These are phyloP conservation scores for Oryzias sinensis DNA, from an alignment of 2,797 vertebrate species.

Conservation along the genomic window DNA sequence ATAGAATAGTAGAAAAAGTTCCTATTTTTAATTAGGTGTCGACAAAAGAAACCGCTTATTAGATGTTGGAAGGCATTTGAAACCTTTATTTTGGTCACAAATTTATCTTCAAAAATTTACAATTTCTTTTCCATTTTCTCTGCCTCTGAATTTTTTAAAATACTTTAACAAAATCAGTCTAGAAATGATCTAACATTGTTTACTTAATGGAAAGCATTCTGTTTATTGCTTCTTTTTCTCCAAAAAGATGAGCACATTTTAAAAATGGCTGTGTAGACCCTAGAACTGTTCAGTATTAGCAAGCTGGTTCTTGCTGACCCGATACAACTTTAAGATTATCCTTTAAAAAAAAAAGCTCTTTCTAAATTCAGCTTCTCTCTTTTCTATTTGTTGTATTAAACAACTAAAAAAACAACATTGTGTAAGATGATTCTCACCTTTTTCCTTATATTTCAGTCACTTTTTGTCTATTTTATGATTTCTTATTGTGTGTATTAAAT, in stretches of 20 bases:
- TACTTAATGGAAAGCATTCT: too few species aligned
- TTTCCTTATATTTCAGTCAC: slow-evolving; percentile 84
- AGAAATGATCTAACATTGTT: too few species aligned
- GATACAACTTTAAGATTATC: slow-evolving; percentile 60
- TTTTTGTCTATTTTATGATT: slow-evolving; percentile 81
- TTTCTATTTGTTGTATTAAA: slow-evolving; percentile 72
- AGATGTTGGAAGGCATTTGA: slow-evolving; percentile 21
- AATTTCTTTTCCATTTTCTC: not conserved
- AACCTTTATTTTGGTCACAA: slow-evolving; percentile 13
- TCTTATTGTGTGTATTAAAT: slow-evolving; percentile 83
- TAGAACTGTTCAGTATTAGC: slow-evolving; percentile 71
- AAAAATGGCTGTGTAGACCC: slow-evolving; percentile 19
- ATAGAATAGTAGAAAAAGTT: too few species aligned
- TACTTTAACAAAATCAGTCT: too few species aligned
- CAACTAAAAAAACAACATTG: slow-evolving; percentile 75
- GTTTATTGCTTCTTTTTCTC: slow-evolving; percentile 10
- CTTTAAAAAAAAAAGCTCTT: not conserved
- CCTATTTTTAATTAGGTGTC: too few species aligned
- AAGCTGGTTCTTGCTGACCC: slow-evolving; percentile 97
- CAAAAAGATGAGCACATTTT: slow-evolving; percentile 16
- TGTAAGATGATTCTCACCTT: slow-evolving; percentile 88
- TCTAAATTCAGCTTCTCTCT: slow-evolving; percentile 68
- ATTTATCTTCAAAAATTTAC: not conserved
- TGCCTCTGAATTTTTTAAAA: too few species aligned
- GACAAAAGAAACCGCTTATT: not conserved